Evolutionary conservation across 2,888 invertebrate species (phyloP), one percentile per base, ranked within the genome.

Genomic region (Drosophila mimica): DNA sequence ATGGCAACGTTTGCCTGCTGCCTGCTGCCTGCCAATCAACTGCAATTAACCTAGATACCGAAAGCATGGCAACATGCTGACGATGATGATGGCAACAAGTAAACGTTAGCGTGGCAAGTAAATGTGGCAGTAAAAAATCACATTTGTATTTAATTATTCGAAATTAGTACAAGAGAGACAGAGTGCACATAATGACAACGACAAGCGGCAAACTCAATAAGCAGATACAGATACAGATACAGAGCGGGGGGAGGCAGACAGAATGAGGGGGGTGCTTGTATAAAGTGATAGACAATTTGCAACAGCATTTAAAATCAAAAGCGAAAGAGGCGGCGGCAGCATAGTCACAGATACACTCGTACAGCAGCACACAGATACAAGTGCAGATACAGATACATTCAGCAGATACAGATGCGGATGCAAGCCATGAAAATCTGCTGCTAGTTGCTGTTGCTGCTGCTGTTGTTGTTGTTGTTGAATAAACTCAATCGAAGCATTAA

Each of bases 401-500:
- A 3, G 60, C 59, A 57, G 54, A 54, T 40, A 36, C 34, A 38
- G 25, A 49, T 38, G 49, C 38, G 61, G 6, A 33, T 58, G 51
- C 48, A 66, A 31, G 63, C 40, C 36, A 8, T 63, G 48, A 70
- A 75, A 79, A 74, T 76, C 66, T 61, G 70, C 70, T 67, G 76
- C 69, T 30, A 70, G 70, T 48, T 70, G 48, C 3, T 20, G 46
- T 8, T 28, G n/a, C n/a, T 58, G 52, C 13, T 61, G 59, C 28
- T 68, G 58, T 6, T 59, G 62, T 25, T 73, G 67, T 46, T 73
- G 76, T 60, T 83, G 80, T 81, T 83, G 70, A 89, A 79, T 76
- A 83, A 85, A 82, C 86, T 80, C 83, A 81, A 88, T 80, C 79
- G 76, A 86, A 74, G 89, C 89, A 87, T 83, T 88, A 89, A 89